Percentiles rank a stretch among this genome's conserved stretches.
Conservation (phyloP, 2,888 invertebrate genomes). For the Drosophila algonquin region DNA sequence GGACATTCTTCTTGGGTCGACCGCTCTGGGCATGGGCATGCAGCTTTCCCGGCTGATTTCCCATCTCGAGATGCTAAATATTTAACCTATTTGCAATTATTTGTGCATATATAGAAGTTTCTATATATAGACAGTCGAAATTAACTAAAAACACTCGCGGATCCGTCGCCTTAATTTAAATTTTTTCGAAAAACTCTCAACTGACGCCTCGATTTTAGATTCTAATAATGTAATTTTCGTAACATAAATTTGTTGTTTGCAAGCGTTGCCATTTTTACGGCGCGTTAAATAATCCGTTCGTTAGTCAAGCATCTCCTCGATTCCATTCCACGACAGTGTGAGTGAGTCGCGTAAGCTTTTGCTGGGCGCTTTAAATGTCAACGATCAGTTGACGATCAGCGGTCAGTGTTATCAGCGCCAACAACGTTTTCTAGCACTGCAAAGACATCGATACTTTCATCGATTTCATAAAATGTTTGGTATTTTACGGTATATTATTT, state of each 20-base stretch:
- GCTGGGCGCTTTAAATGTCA: too few relatives aligned
- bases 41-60: conserved; percentile 87
- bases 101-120: conserved; percentile 69
- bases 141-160: conserved; percentile 58
- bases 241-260: conserved; percentile 52
- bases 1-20: conserved; percentile 90
- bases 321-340: too few relatives aligned
- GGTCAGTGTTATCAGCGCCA: too few relatives aligned
- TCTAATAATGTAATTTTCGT: conserved; percentile 51
- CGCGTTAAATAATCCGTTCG: conserved; percentile 82
- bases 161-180: conserved; percentile 47
- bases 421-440: too few relatives aligned
- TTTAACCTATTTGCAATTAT: conserved; percentile 75
- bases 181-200: conserved; percentile 15
- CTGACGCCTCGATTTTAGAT: conserved; percentile 11
- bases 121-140: conserved; percentile 68
- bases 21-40: conserved; percentile 84
- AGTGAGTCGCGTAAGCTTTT: too few relatives aligned
- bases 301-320: conserved; percentile 10
- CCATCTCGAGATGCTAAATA: conserved; percentile 84
- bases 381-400: too few relatives aligned
- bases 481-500: too few relatives aligned
- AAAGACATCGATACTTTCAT: too few relatives aligned
- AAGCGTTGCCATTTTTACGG: conserved; percentile 74
- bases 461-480: too few relatives aligned